phyloP scores from a whole-genome alignment of 1,140 invertebrate genomes.

The Mya arenaria region DNA sequence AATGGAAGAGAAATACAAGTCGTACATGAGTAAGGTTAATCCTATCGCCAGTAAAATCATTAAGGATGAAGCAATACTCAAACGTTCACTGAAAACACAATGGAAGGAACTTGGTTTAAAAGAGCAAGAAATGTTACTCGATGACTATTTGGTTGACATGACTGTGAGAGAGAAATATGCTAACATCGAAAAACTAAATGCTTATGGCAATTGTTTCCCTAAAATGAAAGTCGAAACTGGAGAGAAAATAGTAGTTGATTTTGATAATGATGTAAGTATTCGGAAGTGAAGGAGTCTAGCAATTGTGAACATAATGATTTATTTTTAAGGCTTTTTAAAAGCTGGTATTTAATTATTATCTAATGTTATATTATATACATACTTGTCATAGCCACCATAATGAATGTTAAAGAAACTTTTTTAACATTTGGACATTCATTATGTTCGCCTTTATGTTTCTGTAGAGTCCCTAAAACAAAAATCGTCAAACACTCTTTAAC shows the following conservation, averaged over 20 bases:
- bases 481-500: too few relatives aligned
- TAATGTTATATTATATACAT: not conserved
- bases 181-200: not conserved
- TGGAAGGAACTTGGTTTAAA: not conserved
- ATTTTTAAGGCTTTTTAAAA: too few relatives aligned
- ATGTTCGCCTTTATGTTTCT: not conserved
- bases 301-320: not conserved
- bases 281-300: not conserved
- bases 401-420: not conserved
- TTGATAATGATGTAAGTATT: conserved; percentile 2
- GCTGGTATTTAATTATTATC: too few relatives aligned
- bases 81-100: not conserved
- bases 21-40: not conserved
- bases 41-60: not conserved
- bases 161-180: not conserved
- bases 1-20: not conserved
- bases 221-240: not conserved
- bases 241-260: not conserved
- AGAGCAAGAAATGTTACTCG: not conserved
- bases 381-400: not conserved
- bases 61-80: not conserved
- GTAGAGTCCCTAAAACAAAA: not conserved
- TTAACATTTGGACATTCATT: not conserved
- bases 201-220: not conserved
- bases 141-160: not conserved